A percentile compares a stretch with the other conserved stretches of the same genome.
Evolutionary conservation across 2,797 vertebrate species (phyloP).

Genomic region (Oryzias dopingdopingensis): DNA sequence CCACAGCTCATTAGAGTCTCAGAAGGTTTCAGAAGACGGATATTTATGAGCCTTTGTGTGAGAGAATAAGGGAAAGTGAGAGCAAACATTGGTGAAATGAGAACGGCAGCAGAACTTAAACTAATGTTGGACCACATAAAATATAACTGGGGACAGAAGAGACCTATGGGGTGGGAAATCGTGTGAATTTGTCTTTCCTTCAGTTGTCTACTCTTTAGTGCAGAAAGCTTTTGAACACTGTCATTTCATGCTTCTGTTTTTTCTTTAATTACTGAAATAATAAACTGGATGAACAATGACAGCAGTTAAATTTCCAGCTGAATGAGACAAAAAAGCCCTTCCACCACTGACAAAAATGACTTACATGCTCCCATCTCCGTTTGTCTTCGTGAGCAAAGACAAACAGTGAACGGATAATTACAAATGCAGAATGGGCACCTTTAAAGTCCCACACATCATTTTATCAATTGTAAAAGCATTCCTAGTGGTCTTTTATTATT

Average conservation of each 20-base stretch:
- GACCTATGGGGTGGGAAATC: not conserved
- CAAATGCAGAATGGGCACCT: too few relatives aligned
- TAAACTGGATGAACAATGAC: not conserved
- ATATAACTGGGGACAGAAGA: slow-evolving; percentile 1
- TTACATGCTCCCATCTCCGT: not conserved
- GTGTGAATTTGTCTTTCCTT: slow-evolving; percentile 1
- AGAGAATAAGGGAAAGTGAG: not conserved
- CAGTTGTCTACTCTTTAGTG: not conserved
- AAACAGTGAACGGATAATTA: not conserved
- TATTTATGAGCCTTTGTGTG: slow-evolving; percentile 31
- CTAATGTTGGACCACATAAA: slow-evolving; percentile 7
- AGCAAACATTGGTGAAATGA: not conserved
- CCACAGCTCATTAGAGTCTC: slow-evolving; percentile 37
- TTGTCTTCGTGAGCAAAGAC: slow-evolving; percentile 1
- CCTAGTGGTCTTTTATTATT: too few relatives aligned
- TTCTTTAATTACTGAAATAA: not conserved
- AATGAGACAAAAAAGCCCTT: not conserved
- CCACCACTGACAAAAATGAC: not conserved
- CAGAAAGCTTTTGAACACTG: not conserved
- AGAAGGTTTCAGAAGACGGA: slow-evolving; percentile 19
- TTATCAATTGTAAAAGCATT: too few relatives aligned
- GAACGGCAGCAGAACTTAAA: slow-evolving; percentile 6
- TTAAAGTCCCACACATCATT: too few relatives aligned
- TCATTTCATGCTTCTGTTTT: not conserved
- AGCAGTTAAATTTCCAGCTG: not conserved